Base-by-base conservation (phyloP, 2,888 invertebrate genomes). In the Heteromurus nitidus region DNA sequence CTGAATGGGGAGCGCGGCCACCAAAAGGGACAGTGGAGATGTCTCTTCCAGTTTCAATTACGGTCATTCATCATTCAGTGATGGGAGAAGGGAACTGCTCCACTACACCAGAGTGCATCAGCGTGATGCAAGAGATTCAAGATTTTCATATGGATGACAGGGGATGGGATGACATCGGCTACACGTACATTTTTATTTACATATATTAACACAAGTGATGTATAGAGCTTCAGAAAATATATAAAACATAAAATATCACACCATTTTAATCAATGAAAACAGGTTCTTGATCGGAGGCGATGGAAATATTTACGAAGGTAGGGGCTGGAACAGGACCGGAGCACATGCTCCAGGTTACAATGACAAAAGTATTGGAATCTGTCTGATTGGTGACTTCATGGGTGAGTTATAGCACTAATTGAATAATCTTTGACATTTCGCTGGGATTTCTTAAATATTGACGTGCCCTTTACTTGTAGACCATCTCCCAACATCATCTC, bases 231-330 rank as follows among this genome's bases (percentile, higher is more conserved):
- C n/a, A n/a, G n/a, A n/a, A n/a, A n/a, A n/a, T n/a, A n/a, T n/a
- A n/a, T n/a, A n/a, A n/a, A n/a, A n/a, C n/a, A n/a, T n/a, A n/a
- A n/a, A n/a, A n/a, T n/a, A n/a, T 50, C 3, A 50, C 7, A 18
- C 3, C 50, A 11, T 60, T 70, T 20, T 11, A 16, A 53, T 31
- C 65, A 44, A 26, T 24, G n/a, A 13, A 3, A 89, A 89, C 88
- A 94, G 93, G 88, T 95, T 94, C 88, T 92, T 92, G 55, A 91
- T 94, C 31, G 94, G 95, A 2, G 92, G 93, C 24, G 94, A 95
- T 86, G 94, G 93, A 0, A 90, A 90, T 82, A 88, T 91, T 36
- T 92, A 91, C 86, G 90, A 90, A 64, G 91, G 91, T 30, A 89
- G 91, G 79, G 91, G 91, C 82, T 92, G 90, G 91, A 65, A 90